Conservation (phyloP, 2,888 invertebrate species). For the Cactoblastis cactorum region DNA sequence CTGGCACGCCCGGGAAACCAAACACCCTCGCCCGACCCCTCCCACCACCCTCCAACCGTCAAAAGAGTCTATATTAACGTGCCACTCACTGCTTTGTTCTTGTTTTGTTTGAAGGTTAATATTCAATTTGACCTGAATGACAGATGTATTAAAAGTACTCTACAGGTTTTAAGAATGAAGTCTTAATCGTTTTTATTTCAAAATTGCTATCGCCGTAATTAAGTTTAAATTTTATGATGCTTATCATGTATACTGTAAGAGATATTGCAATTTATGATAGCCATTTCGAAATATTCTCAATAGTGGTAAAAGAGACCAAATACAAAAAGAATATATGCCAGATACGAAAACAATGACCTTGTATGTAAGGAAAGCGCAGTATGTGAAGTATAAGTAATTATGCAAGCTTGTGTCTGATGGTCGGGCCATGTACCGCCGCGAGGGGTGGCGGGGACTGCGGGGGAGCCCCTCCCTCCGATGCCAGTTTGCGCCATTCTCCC, state of each 20-base stretch:
- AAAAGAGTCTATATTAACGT: conserved; percentile 62
- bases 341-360: conserved; percentile 64
- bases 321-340: conserved; percentile 14
- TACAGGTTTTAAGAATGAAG: conserved; percentile 12
- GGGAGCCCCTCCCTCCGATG: conserved; percentile 45
- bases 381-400: conserved; percentile 71
- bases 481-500: conserved; percentile 75
- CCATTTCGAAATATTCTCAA: conserved; percentile 5
- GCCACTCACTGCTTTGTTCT: conserved; percentile 71
- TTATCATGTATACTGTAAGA: neutral
- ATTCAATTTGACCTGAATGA: conserved; percentile 59
- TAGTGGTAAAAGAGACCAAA: neutral
- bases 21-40: conserved; percentile 40
- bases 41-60: conserved; percentile 33
- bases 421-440: conserved; percentile 35
- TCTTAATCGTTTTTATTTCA: neutral
- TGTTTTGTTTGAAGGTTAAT: conserved; percentile 78
- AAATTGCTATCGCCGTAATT: neutral
- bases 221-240: neutral
- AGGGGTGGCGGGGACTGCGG: conserved; percentile 28
- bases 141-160: conserved; percentile 25
- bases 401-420: conserved; percentile 69
- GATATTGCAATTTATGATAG: neutral
- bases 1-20: conserved; percentile 61
- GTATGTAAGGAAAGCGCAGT: conserved; percentile 61